Base-by-base conservation (phyloP, 2,797 vertebrate genomes). In the Eulemur mongoz region DNA sequence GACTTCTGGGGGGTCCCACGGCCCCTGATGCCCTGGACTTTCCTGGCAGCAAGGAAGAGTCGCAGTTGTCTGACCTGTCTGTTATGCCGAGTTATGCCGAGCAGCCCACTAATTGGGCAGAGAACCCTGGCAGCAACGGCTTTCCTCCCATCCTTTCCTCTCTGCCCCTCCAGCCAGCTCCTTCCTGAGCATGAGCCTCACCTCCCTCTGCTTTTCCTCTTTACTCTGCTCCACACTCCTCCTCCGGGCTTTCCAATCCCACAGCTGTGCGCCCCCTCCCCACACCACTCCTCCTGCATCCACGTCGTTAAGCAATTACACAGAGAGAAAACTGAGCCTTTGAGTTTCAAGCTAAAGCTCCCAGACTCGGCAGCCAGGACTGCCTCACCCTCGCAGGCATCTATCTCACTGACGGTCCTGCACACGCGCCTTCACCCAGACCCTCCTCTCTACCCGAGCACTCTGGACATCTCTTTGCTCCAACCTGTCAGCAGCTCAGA, bases 241-340 rank as follows among this genome's bases (percentile, higher is more conserved):
- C 86, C 97, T 82, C 86, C 61, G 75, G 84, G 91, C 81, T 95
- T 94, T 86, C 84, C 85, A 83, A 65, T 87, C 97, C 87, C 92
- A 70, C 96, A 96, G 95, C 96, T 96, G 96, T 96, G 94, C 25
- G 1, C 48, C 94, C 76, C 67, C 73, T 94, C 88, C 89, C 91
- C 92, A 91, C 80, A 43, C 70, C 83, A 43, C 91, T 93, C 94
- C 91, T 75, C 91, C 85, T 5, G 14, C 81, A 96, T 70, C 93
- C 97, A 94, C 85, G 4, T 50, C 82, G 78, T 82, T 88, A 91
- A 95, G 93, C 38, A 50, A 91, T 59, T 83, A 63, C 79, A 92
- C 89, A 96, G 48, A 88, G 65, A 91, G 95, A 95, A 96, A 87
- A 84, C 50, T 3, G 4, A 97, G 97, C 89, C 91, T 96, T 61